These are phyloP conservation scores for Drosophila bunnanda DNA, from an alignment of 2,888 invertebrate species.

Conservation along the genomic window DNA sequence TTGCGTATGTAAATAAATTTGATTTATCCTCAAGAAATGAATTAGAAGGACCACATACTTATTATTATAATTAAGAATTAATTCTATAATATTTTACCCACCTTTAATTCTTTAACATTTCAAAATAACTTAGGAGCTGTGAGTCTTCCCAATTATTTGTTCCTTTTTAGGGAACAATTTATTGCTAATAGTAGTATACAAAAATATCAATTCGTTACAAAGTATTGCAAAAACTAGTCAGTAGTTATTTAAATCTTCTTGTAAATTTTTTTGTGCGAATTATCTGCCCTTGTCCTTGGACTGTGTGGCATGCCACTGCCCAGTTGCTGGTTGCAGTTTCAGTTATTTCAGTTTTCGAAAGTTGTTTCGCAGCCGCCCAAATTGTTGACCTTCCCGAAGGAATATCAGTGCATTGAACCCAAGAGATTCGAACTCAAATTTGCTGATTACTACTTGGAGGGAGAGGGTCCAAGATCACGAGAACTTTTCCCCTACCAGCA, in stretches of 20 bases:
- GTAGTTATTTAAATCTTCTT: not conserved
- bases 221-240: not conserved
- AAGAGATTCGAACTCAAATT: not conserved
- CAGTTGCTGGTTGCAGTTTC: conserved; percentile 27
- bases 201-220: not conserved
- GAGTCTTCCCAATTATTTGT: too few species aligned
- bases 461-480: not conserved
- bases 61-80: too few species aligned
- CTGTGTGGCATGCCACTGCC: conserved; percentile 37
- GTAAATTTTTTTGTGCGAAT: too few species aligned
- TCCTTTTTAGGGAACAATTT: too few species aligned
- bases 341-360: conserved; percentile 61
- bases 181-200: too few species aligned
- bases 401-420: conserved; percentile 62
- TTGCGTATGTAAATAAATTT: too few species aligned
- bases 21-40: too few species aligned
- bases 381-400: conserved; percentile 55
- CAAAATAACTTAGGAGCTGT: too few species aligned
- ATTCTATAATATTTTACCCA: too few species aligned
- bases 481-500: not conserved
- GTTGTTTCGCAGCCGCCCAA: conserved; percentile 67
- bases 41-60: too few species aligned
- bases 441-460: not conserved
- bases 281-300: conserved; percentile 61
- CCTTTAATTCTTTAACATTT: too few species aligned